phyloP scores from a whole-genome alignment of 2,797 vertebrate genomes.

The Nasua narica region DNA sequence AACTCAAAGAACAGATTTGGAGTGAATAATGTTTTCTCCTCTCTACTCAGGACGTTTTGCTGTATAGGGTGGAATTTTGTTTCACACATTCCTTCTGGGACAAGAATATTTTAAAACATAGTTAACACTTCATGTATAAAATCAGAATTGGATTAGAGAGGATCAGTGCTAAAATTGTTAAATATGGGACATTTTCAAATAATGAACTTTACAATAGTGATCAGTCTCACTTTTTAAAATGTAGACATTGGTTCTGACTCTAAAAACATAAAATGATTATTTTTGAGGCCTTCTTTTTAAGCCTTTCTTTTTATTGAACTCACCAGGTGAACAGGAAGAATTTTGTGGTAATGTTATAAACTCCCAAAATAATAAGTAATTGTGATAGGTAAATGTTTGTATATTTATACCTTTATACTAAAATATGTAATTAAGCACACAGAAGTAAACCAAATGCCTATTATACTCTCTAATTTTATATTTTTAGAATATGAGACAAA shows the following conservation, averaged over 20 bases:
- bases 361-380: not conserved
- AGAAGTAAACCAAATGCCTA: not conserved
- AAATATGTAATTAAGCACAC: not conserved
- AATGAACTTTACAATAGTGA: not conserved
- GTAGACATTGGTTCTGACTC: not conserved
- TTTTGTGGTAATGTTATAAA: not conserved
- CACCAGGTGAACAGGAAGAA: not conserved
- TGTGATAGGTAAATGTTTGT: not conserved
- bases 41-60: not conserved
- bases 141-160: not conserved
- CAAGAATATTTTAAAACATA: not conserved
- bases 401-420: not conserved
- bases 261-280: not conserved
- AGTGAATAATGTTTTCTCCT: not conserved
- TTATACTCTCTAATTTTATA: not conserved
- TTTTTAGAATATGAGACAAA: not conserved
- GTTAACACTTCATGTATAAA: not conserved
- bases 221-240: slow-evolving; percentile 4
- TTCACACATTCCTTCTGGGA: not conserved
- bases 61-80: not conserved
- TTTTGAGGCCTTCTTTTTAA: not conserved
- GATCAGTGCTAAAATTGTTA: not conserved
- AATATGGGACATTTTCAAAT: not conserved
- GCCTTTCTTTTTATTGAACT: not conserved
- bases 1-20: not conserved